Conservation (phyloP, 2,888 invertebrate species). For the Elegia similella region DNA sequence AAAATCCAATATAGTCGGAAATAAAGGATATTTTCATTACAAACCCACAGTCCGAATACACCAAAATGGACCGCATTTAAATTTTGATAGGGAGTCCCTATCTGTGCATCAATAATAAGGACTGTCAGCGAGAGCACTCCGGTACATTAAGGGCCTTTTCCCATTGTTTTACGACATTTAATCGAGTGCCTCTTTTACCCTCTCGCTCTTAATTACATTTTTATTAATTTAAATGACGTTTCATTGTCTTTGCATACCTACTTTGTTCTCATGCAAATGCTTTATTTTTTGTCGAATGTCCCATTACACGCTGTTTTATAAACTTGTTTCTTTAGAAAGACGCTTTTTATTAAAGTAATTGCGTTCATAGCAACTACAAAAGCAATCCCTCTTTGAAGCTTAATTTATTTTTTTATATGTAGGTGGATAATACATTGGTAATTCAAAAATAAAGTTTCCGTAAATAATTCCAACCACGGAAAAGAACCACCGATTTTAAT, state of each 20-base stretch:
- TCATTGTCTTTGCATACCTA: conserved; percentile 26
- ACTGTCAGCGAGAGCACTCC: conserved; percentile 40
- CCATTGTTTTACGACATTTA: conserved; percentile 49
- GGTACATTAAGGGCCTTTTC: conserved; percentile 41
- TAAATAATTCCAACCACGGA: no score
- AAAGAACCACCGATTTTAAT: no score
- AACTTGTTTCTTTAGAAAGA: no score
- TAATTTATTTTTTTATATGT: no score
- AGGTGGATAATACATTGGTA: no score
- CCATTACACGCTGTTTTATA: not conserved
- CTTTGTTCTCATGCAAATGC: conserved; percentile 2
- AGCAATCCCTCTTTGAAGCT: no score
- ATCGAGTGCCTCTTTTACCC: conserved; percentile 39
- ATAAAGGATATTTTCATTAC: conserved; percentile 51
- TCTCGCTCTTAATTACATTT: conserved; percentile 33
- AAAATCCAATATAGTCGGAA: conserved; percentile 39
- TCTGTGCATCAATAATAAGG: conserved; percentile 50
- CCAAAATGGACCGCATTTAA: conserved; percentile 52
- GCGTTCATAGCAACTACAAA: no score
- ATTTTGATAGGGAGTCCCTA: conserved; percentile 52
- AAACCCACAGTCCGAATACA: conserved; percentile 36
- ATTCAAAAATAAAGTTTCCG: no score
- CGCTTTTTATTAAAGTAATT: no score
- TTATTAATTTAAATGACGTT: conserved; percentile 35
- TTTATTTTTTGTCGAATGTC: not conserved